Evolutionary conservation across 2,888 invertebrate species (phyloP).

Genomic region (Caenorhabditis parvicauda): DNA sequence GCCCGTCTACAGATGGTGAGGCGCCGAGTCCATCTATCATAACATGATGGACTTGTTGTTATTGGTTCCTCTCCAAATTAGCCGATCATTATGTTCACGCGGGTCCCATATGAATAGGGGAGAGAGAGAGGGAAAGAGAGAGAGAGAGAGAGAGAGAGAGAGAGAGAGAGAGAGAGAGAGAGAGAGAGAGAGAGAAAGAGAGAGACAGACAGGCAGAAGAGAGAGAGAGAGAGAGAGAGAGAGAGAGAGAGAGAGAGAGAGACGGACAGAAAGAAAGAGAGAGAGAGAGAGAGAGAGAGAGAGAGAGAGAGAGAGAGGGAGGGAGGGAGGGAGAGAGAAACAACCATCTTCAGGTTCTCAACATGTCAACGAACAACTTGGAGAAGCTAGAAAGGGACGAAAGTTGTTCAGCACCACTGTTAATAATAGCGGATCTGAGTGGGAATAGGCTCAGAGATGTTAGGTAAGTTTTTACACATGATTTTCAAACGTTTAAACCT

Average conservation of each 20-base stretch:
- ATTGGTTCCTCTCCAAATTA: too few relatives aligned
- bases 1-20: too few relatives aligned
- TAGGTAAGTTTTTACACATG: conserved; percentile 12
- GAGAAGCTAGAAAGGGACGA: conserved; percentile 22
- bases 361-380: conserved; percentile 45
- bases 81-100: conserved; percentile 18
- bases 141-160: not conserved
- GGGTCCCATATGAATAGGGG: not conserved
- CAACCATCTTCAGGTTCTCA: conserved; percentile 43
- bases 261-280: not conserved
- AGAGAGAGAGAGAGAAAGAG: not conserved
- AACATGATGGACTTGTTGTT: too few relatives aligned
- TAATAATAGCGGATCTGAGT: conserved; percentile 56
- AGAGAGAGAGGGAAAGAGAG: conserved; percentile 1
- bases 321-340: not conserved
- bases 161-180: not conserved
- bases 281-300: not conserved
- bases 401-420: conserved; percentile 43
- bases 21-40: too few relatives aligned
- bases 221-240: not conserved
- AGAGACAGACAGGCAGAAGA: too few relatives aligned
- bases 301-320: not conserved
- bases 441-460: conserved; percentile 42
- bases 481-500: not conserved
- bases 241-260: not conserved